A percentile compares a stretch with the other conserved stretches of the same genome.
These are phyloP conservation scores for Alcedo atthis DNA, from an alignment of 2,797 vertebrate species.

Conservation along the genomic window DNA sequence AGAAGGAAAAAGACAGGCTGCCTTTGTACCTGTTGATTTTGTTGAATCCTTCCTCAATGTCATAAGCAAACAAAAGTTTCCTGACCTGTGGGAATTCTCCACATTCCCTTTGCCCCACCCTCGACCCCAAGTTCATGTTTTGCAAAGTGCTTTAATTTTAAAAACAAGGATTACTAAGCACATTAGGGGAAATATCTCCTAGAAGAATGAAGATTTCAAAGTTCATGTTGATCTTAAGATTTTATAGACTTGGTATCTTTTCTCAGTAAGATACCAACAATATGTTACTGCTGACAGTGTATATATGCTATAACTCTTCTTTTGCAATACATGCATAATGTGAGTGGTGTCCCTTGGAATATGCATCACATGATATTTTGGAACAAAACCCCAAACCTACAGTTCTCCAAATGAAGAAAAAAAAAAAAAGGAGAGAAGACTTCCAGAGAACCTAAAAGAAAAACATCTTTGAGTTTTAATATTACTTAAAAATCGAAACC, in stretches of 20 bases:
- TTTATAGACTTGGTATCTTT: conserved; percentile 61
- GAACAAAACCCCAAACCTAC: background rate
- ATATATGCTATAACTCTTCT: background rate
- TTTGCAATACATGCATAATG: conserved; percentile 31
- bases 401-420: background rate
- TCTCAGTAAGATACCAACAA: conserved; percentile 49
- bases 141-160: conserved; percentile 39
- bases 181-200: background rate
- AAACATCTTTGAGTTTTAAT: background rate
- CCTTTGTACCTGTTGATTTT: conserved; percentile 18
- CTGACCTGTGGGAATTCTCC: conserved; percentile 41
- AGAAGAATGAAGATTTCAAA: conserved; percentile 54
- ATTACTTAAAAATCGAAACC: background rate
- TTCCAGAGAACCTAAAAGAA: background rate
- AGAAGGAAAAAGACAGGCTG: background rate
- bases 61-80: conserved; percentile 46
- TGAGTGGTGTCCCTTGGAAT: conserved; percentile 10
- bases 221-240: conserved; percentile 62
- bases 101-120: conserved; percentile 21
- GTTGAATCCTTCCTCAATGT: background rate
- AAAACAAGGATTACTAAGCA: conserved; percentile 35
- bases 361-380: conserved; percentile 26
- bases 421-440: background rate
- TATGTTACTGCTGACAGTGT: conserved; percentile 4
- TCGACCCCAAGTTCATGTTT: conserved; percentile 62